These are phyloP conservation scores for Mus minutoides DNA, from an alignment of 2,797 vertebrate species.

Conservation along the genomic window DNA sequence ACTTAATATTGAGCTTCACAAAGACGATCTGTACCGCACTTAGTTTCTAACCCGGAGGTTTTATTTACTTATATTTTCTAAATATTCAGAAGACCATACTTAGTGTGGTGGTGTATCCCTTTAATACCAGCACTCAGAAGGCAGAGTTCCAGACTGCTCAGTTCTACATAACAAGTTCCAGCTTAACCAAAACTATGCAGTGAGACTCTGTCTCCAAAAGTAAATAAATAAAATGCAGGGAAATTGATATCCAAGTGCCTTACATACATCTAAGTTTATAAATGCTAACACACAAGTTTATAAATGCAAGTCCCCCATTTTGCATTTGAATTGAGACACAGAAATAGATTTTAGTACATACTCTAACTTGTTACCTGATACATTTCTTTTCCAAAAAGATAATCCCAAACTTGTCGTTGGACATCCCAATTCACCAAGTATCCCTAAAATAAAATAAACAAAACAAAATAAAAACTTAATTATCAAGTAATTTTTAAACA, in stretches of 20 bases:
- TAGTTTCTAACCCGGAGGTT: slow-evolving; percentile 23
- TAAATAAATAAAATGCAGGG: not conserved
- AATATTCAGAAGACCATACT: slow-evolving; percentile 40
- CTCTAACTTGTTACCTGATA: slow-evolving; percentile 92
- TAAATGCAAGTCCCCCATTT: slow-evolving; percentile 28
- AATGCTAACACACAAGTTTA: not conserved
- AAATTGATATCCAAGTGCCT: slow-evolving; percentile 14
- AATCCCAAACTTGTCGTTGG: slow-evolving; percentile 99
- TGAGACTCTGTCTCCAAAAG: not conserved
- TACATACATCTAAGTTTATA: slow-evolving; percentile 32
- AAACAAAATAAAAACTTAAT: slow-evolving; percentile 28
- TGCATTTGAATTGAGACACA: slow-evolving; percentile 52
- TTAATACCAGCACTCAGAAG: not conserved
- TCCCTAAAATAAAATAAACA: slow-evolving; percentile 87
- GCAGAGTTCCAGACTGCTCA: not conserved
- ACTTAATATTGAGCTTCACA: slow-evolving; percentile 53
- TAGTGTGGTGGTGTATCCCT: no score
- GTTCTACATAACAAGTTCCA: not conserved
- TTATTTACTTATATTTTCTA: slow-evolving; percentile 7
- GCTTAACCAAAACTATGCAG: no score
- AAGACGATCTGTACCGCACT: not conserved
- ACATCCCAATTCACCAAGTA: slow-evolving; percentile 99
- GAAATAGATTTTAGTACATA: slow-evolving; percentile 75
- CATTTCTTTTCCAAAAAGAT: slow-evolving; percentile 99
- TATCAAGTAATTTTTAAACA: slow-evolving; percentile 10